Evolutionary conservation across 1,140 invertebrate species (phyloP).

Genomic region (Grapholita molesta): DNA sequence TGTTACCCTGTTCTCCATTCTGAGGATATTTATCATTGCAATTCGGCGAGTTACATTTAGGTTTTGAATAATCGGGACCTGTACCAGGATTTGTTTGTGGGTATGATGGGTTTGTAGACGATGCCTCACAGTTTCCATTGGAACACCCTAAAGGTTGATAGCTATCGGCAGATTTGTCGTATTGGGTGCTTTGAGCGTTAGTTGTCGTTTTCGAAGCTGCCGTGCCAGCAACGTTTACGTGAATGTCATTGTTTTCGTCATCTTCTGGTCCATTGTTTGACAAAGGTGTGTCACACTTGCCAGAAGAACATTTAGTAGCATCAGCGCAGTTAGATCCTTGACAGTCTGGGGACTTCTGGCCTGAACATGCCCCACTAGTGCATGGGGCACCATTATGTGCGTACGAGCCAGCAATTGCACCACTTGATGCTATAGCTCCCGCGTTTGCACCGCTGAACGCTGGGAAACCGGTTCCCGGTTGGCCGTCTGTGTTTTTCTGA

Average conservation of each 20-base stretch:
- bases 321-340: slow-evolving; percentile 21
- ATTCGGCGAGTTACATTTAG: slow-evolving; percentile 11
- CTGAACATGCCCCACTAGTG: slow-evolving; percentile 13
- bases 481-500: slow-evolving; percentile 20
- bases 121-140: slow-evolving; percentile 1
- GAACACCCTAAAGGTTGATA: background rate
- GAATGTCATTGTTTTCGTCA: slow-evolving; percentile 34
- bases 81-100: background rate
- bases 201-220: slow-evolving; percentile 17
- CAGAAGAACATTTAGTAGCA: slow-evolving; percentile 30
- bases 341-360: slow-evolving; percentile 17
- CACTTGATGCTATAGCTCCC: slow-evolving; percentile 27
- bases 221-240: slow-evolving; percentile 25
- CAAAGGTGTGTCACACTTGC: slow-evolving; percentile 25
- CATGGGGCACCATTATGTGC: slow-evolving; percentile 5
- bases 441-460: slow-evolving; percentile 30
- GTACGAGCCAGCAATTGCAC: slow-evolving; percentile 21
- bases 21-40: background rate
- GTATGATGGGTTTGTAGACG: background rate
- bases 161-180: background rate
- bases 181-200: background rate
- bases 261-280: background rate
- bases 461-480: slow-evolving; percentile 19
- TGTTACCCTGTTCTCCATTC: background rate
- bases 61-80: background rate